Conservation (phyloP, 2,797 vertebrate genomes). For the Karalla daura region DNA sequence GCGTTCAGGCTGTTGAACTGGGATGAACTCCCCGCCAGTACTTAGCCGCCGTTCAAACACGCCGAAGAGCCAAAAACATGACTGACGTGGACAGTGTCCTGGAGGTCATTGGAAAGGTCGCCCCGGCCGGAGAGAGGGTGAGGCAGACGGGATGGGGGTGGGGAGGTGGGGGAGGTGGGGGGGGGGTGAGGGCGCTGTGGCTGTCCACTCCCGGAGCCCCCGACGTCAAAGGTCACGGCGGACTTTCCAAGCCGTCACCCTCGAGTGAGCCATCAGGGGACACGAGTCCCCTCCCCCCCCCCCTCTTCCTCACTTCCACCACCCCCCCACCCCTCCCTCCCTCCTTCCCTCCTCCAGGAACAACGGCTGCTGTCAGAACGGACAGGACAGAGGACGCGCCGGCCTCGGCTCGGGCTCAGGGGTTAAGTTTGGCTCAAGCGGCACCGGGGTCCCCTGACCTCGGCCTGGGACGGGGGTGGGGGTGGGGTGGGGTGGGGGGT, state of each 20-base stretch:
- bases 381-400: conserved; percentile 39
- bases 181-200: neutral
- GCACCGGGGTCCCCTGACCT: conserved; percentile 50
- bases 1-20: too few species aligned
- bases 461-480: too few species aligned
- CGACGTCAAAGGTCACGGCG: conserved; percentile 67
- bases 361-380: conserved; percentile 67
- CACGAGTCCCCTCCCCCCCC: conserved; percentile 33
- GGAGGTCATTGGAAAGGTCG: conserved; percentile 59
- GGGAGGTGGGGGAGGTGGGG: neutral
- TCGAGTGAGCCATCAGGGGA: conserved; percentile 59
- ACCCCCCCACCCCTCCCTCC: too few species aligned
- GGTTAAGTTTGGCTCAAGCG: conserved; percentile 42
- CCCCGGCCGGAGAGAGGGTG: conserved; percentile 42
- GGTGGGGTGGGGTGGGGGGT: too few species aligned
- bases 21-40: neutral
- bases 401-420: conserved; percentile 28
- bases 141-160: too few species aligned
- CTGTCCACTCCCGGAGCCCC: conserved; percentile 35
- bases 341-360: conserved; percentile 41
- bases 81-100: conserved; percentile 61
- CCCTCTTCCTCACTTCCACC: conserved; percentile 42
- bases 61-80: conserved; percentile 22
- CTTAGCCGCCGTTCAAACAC: neutral
- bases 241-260: conserved; percentile 70